Base-by-base conservation (phyloP, 2,888 invertebrate genomes). In the Cheilosia variabilis region DNA sequence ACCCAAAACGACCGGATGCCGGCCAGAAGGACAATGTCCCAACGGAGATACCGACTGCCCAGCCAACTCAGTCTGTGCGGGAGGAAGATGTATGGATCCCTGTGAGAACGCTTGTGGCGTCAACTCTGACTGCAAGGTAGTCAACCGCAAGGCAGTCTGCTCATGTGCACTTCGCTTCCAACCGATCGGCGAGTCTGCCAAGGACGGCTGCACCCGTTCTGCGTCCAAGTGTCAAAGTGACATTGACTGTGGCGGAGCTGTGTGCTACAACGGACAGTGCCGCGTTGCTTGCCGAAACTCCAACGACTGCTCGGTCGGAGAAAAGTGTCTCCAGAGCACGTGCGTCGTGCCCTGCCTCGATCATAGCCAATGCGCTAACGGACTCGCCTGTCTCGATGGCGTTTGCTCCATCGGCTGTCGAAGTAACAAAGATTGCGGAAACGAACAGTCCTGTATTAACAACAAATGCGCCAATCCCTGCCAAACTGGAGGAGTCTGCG, bases 391-490 rank as follows among this genome's bases (percentile, higher is more conserved):
- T 90, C 93, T 96, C 15, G 94, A 94, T 86, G 96, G 96, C 6
- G 94, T 95, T 82, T 98, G 98, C 90, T 92, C 95, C 2, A 93
- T 97, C 76, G 98, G 98, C 24, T 98, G 98, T 90, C 94, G 97
- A 89, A 95, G 95, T 88, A 96, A 97, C 90, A 95, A 95, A 89
- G 96, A 97, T 89, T 98, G 98, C 90, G 93, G 94, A 0, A 93
- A 93, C 17, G 94, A 95, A 71, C 95, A 97, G 90, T 95, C 97
- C 3, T 98, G 98, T 90, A 94, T 97, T 47, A 96, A 96, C 89
- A 96, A 95, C 90, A 96, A 95, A 93, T 98, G 98, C 90, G 93
- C 94, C 89, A 95, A 97, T 93, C 97, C 97, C 24, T 98, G 98
- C 90, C 93, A 94, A 81, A 94, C 94, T 37, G 95, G 95, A 84